These are phyloP conservation scores for Cheilosia vernalis DNA, from an alignment of 2,888 invertebrate genomes.

Conservation along the genomic window DNA sequence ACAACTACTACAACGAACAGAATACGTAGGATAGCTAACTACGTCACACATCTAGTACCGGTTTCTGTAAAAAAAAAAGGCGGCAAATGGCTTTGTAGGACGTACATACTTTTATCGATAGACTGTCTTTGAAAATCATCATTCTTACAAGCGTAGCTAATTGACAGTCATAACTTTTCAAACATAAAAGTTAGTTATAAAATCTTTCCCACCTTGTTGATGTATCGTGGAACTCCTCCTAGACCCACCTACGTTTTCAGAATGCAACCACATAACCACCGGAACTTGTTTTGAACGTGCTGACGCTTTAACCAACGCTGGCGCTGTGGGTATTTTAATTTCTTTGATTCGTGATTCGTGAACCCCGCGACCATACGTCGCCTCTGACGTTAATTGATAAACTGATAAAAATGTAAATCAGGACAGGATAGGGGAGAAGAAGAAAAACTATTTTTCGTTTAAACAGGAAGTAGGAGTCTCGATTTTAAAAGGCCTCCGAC, in stretches of 20 bases:
- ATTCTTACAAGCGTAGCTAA: neutral
- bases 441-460: constrained; percentile 5
- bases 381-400: constrained; percentile 12
- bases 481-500: constrained; percentile 3
- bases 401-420: constrained; percentile 41
- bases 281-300: constrained; percentile 53
- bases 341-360: constrained; percentile 12
- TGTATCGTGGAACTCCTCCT: neutral
- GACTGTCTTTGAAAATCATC: neutral
- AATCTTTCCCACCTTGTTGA: neutral
- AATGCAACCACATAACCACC: constrained; percentile 5
- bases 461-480: constrained; percentile 35
- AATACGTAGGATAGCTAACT: neutral
- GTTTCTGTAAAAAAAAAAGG: neutral
- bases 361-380: constrained; percentile 21
- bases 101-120: neutral
- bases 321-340: neutral
- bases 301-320: constrained; percentile 6
- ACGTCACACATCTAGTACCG: neutral
- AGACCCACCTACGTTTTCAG: neutral
- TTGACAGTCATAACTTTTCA: neutral
- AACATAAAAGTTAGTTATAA: neutral
- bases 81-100: constrained; percentile 4
- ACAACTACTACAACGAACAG: neutral
- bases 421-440: constrained; percentile 15